Conservation (phyloP, 2,113 vertebrate species). For the Anas platyrhynchos region DNA sequence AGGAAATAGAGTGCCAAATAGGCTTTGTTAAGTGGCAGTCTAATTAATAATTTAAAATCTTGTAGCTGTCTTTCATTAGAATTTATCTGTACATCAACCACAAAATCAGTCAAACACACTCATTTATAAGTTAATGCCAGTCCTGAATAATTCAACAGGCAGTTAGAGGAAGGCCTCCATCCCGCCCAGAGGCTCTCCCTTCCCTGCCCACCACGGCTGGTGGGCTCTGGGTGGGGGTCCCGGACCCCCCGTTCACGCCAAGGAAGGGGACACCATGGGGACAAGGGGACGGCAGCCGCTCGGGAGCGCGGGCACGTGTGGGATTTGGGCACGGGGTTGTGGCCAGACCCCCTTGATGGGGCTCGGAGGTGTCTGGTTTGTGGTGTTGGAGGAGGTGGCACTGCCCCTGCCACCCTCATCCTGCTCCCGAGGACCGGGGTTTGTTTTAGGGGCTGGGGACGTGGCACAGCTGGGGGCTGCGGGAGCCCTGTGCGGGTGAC, state of each 20-base stretch:
- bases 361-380: accelerated
- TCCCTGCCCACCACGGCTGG: conserved; percentile 11
- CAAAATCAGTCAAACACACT: conserved; percentile 86
- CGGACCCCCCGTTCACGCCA: accelerated
- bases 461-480: background rate
- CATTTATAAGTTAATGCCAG: conserved; percentile 85
- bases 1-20: conserved; percentile 82
- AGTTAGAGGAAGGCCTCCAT: conserved; percentile 75
- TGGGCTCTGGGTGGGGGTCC: background rate
- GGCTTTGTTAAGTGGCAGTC: conserved; percentile 86
- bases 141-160: conserved; percentile 83
- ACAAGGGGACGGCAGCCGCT: background rate
- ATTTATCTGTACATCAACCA: conserved; percentile 88
- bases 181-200: conserved; percentile 61
- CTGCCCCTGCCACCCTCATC: background rate
- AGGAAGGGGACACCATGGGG: accelerated
- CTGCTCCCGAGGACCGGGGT: accelerated
- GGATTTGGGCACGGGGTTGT: accelerated
- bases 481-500: too few relatives aligned
- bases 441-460: background rate
- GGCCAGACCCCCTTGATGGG: accelerated
- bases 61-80: conserved; percentile 87
- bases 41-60: conserved; percentile 87
- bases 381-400: background rate
- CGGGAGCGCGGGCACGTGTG: background rate